phyloP scores from a whole-genome alignment of 2,888 invertebrate genomes.

The Psylliodes chrysocephalus region DNA sequence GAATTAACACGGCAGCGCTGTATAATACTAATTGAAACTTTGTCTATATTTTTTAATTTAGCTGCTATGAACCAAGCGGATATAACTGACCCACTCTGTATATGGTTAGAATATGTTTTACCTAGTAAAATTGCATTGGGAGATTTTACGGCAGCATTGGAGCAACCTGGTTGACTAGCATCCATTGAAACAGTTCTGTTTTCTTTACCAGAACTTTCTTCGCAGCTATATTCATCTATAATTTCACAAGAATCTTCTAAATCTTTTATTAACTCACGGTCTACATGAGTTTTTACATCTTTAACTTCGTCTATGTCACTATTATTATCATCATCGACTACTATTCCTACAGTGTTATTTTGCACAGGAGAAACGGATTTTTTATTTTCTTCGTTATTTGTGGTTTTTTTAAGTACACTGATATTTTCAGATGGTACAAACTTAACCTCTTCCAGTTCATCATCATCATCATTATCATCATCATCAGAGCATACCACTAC shows the following conservation, averaged over 20 bases:
- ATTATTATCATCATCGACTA: background rate
- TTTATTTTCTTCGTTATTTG: background rate
- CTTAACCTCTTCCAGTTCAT: background rate
- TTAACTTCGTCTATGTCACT: slow-evolving; percentile 1
- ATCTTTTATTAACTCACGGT: slow-evolving; percentile 17
- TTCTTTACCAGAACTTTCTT: slow-evolving; percentile 28
- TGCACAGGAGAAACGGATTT: background rate
- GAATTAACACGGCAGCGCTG: no score
- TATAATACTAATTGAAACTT: no score
- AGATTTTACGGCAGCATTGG: background rate
- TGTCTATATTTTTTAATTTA: no score
- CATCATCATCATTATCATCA: background rate
- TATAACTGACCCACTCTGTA: no score
- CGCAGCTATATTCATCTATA: slow-evolving; percentile 33
- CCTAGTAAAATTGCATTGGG: background rate
- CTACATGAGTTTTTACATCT: background rate
- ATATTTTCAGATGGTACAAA: background rate
- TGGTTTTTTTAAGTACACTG: background rate
- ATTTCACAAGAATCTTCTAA: slow-evolving; percentile 29
- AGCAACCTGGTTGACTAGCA: background rate
- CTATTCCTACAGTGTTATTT: background rate
- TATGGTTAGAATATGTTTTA: background rate
- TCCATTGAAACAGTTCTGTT: background rate
- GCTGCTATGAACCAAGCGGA: no score
- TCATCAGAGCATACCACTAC: slow-evolving; percentile 1